Conservation (phyloP, 2,888 invertebrate genomes). For the Eupithecia dodoneata region DNA sequence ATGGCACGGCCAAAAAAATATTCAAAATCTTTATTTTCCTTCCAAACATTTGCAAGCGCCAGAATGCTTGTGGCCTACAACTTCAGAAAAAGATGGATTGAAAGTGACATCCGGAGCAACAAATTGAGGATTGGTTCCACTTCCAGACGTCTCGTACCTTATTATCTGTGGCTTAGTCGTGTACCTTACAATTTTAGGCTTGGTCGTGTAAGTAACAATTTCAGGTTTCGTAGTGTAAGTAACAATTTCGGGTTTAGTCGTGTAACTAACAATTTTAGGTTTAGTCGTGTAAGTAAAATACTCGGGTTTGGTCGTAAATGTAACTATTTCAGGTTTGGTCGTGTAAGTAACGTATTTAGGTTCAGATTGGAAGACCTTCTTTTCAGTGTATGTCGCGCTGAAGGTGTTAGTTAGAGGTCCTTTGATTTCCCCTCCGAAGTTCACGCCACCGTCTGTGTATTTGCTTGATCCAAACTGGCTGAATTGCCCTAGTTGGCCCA, state of each 20-base stretch:
- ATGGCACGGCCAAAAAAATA: conserved; percentile 63
- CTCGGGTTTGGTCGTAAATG: conserved; percentile 68
- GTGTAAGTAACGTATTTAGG: conserved; percentile 66
- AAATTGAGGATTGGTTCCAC: conserved; percentile 71
- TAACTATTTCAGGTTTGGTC: conserved; percentile 67
- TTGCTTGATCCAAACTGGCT: conserved; percentile 54
- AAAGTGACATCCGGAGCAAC: conserved; percentile 67
- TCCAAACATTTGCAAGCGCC: conserved; percentile 75
- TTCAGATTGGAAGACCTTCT: conserved; percentile 71
- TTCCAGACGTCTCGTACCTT: conserved; percentile 74
- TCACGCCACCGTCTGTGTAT: conserved; percentile 50
- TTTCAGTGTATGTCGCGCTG: conserved; percentile 68
- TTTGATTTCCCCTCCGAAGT: conserved; percentile 59
- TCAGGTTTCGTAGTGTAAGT: conserved; percentile 60
- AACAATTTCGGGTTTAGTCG: conserved; percentile 58
- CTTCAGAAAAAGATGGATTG: conserved; percentile 67
- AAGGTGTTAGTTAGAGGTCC: conserved; percentile 68
- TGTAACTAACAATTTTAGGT: conserved; percentile 60
- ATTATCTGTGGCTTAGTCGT: conserved; percentile 68
- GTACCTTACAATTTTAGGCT: conserved; percentile 57
- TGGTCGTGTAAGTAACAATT: conserved; percentile 61
- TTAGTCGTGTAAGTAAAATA: conserved; percentile 67
- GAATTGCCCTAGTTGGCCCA: conserved; percentile 48
- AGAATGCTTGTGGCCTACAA: conserved; percentile 68
- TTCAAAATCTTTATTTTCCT: conserved; percentile 60